Base-by-base conservation (phyloP, 2,797 vertebrate species). In the Oreochromis mossambicus region DNA sequence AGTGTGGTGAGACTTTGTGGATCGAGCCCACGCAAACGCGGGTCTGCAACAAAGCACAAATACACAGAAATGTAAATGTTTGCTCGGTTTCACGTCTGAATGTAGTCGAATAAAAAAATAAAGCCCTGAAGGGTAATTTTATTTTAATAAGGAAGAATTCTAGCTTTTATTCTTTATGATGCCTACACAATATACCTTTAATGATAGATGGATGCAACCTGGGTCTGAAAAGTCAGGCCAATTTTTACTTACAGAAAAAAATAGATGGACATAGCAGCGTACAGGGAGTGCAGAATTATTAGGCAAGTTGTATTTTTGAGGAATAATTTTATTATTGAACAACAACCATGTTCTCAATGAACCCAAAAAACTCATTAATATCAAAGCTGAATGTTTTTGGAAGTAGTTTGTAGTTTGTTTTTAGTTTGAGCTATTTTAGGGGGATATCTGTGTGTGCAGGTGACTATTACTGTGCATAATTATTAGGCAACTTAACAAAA, bases 111-210 rank as follows among this genome's bases (percentile, higher is more conserved):
- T 46, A 2, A 70, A 0, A 70, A 15, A 26, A 70, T 11, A 2
- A 66, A 66, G 41, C 1, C 63, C 1, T 1, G 21, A 68, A 26
- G n/a, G 63, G 38, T 43, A 9, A 6, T 38, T 68, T 17, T 43
- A 73, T 29, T 19, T 70, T 29, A 70, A 29, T 17, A 26, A 70
- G 38, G 6, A 70, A 11, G 24, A 70, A 70, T 29, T 17, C 3
- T 46, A 0, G 0, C 19, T 29, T 6, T 19, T 32, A 29, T 19
- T 73, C 24, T 73, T 48, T 73, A 19, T 29, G 68, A 26, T 5
- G 43, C 8, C 0, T 0, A 19, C 15, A 29, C 24, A 3, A 15
- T 73, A 19, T 0, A 46, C 1, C 24, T 13, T 15, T 1, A 26
- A 10, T 11, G 36, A 68, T 2, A 48, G 68, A 73, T 48, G 2